These are phyloP conservation scores for Drosophila anomelani DNA, from an alignment of 2,888 invertebrate genomes.

Conservation along the genomic window DNA sequence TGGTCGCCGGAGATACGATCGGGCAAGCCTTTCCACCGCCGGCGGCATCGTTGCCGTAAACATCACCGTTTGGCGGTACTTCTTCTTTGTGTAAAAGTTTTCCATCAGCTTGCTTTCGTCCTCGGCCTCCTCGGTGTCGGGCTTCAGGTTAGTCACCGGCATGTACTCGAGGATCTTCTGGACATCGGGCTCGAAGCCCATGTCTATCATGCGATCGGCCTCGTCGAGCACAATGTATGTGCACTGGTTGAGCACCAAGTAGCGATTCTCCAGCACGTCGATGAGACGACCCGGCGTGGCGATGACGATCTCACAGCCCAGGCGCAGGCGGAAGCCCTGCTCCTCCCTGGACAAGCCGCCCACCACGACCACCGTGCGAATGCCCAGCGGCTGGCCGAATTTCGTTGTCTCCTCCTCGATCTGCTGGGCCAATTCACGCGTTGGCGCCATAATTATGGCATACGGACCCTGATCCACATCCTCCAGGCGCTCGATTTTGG, in stretches of 20 bases:
- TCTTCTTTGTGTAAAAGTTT: constrained; percentile 98
- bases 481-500: constrained; percentile 96
- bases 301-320: constrained; percentile 99
- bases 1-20: constrained; percentile 96
- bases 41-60: constrained; percentile 99
- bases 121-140: constrained; percentile 99
- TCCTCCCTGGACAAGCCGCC: constrained; percentile 98
- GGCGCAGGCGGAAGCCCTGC: constrained; percentile 97
- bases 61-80: constrained; percentile 99
- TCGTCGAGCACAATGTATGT: constrained; percentile 98
- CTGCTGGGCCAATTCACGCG: constrained; percentile 99
- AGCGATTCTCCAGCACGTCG: constrained; percentile 98
- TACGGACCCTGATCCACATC: constrained; percentile 98
- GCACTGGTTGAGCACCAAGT: constrained; percentile 97
- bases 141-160: constrained; percentile 99
- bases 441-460: constrained; percentile 99
- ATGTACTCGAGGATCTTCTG: constrained; percentile 98
- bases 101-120: constrained; percentile 95
- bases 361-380: constrained; percentile 98
- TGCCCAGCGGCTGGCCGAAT: constrained; percentile 96
- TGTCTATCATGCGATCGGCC: constrained; percentile 99
- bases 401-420: constrained; percentile 99
- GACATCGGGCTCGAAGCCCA: constrained; percentile 99
- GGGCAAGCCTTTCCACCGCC: constrained; percentile 97
- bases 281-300: constrained; percentile 99